Base-by-base conservation (phyloP, 2,888 invertebrate species). In the Pristionchus entomophagus region DNA sequence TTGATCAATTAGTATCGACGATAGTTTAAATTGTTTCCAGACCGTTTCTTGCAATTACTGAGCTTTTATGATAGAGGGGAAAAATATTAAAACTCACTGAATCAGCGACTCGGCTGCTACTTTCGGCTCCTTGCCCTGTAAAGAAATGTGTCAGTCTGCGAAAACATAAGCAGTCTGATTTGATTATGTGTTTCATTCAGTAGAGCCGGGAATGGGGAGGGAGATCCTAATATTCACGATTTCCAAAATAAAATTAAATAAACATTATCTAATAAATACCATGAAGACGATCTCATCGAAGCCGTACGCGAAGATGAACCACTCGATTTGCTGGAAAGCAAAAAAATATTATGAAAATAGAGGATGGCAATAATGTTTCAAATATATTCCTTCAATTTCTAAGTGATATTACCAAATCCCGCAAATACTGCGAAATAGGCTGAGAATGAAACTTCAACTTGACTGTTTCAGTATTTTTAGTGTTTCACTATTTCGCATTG, bases 281-380 rank as follows among this genome's bases (percentile, higher is more conserved):
- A 59, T 59, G 49, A 78, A 78, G 45, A 78, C 26, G 49, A 78
- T 78, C 17, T 78, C 78, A 26, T 78, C 78, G 78, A 78, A 78
- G 5, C 78, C 78, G 49, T 78, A 78, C 17, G 78, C 45, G 49
- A 49, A 78, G 38, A 78, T 19, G 49, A 78, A 78, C 8, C 41
- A 78, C 32, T 78, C 78, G 49, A 78, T 78, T 14, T 78, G 29
- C 78, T 78, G 49, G 8, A 78, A 35, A 10, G 29, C 29, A 10
- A 32, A 12, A 29, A 10, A 32, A 6, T 12, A 29, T 32, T 45
- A 10, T 45, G 45, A 45, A 45, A 45, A 45, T 45, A 14, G 45
- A 45, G 45, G 14, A 45, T 10, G 14, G 14, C 53, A 17, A 17
- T 51, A 51, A 51, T 51, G 14, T 51, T 51, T 51, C 53, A 45